Evolutionary conservation across 2,888 invertebrate genomes (phyloP).

Genomic region (Timema podura): DNA sequence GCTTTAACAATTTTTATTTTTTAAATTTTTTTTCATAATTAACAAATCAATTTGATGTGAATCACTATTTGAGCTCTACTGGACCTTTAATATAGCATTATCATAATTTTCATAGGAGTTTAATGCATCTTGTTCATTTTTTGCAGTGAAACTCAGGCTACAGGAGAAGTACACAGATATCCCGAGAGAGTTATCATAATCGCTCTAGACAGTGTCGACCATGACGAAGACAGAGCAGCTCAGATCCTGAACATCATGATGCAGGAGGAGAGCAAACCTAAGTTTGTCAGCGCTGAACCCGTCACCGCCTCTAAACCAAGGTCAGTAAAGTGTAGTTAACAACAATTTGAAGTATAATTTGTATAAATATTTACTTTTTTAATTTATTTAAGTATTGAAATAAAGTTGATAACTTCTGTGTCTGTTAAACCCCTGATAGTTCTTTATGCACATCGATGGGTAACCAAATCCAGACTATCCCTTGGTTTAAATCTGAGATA

Average conservation of each 20-base stretch:
- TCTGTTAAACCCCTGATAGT: no score
- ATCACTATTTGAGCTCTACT: no score
- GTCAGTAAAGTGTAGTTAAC: no score
- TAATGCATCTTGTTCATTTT: conserved; percentile 17
- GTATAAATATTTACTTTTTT: no score
- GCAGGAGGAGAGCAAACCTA: conserved; percentile 55
- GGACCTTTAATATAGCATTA: not conserved
- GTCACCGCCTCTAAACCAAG: no score
- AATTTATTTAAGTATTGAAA: no score
- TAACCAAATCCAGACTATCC: no score
- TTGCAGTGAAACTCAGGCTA: conserved; percentile 63
- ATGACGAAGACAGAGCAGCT: conserved; percentile 74
- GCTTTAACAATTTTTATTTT: not conserved
- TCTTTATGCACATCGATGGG: no score
- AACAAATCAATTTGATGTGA: not conserved
- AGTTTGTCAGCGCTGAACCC: no score
- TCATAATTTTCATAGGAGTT: not conserved
- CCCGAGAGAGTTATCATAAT: conserved; percentile 77
- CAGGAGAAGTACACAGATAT: conserved; percentile 69
- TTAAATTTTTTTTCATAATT: not conserved
- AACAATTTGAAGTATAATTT: no score
- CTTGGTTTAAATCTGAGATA: no score
- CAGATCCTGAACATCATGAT: conserved; percentile 72
- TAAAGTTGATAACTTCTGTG: no score
- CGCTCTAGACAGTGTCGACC: conserved; percentile 85